A percentile compares a stretch with the other conserved stretches of the same genome.
phyloP scores from a whole-genome alignment of 1,140 invertebrate genomes.

The Andrena cerasifolii region DNA sequence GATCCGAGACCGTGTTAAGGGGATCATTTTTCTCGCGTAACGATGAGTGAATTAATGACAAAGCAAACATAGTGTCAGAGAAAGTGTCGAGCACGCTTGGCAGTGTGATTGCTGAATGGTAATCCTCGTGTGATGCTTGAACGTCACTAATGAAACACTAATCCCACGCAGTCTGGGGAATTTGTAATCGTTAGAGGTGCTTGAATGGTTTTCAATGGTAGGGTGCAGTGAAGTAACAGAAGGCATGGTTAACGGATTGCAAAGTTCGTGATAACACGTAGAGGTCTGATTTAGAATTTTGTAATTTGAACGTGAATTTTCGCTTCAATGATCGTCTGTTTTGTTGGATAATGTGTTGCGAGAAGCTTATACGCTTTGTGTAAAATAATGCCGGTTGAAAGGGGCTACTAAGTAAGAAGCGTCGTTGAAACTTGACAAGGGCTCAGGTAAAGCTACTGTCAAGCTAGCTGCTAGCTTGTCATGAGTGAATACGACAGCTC shows the following conservation, averaged over 20 bases:
- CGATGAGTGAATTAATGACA: conserved; percentile 7
- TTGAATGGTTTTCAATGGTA: background rate
- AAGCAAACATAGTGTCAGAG: background rate
- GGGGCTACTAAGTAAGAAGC: background rate
- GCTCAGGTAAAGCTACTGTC: too few species aligned
- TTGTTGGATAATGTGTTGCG: background rate
- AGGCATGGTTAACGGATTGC: too few species aligned
- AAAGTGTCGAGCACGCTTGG: conserved; percentile 1
- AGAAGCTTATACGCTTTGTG: too few species aligned
- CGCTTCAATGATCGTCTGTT: too few species aligned
- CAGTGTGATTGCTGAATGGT: background rate
- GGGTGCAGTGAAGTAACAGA: background rate
- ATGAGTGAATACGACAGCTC: background rate
- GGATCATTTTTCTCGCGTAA: background rate
- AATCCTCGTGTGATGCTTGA: background rate
- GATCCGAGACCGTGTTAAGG: background rate
- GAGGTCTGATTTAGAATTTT: too few species aligned
- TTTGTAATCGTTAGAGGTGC: background rate
- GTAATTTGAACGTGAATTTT: too few species aligned
- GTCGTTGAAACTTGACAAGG: background rate
- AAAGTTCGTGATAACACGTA: too few species aligned
- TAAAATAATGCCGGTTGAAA: background rate
- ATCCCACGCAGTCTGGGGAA: background rate
- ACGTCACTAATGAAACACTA: background rate
- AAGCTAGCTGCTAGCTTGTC: background rate